Conservation (phyloP, 1,140 invertebrate species). For the Leptinotarsa undecemlineata region DNA sequence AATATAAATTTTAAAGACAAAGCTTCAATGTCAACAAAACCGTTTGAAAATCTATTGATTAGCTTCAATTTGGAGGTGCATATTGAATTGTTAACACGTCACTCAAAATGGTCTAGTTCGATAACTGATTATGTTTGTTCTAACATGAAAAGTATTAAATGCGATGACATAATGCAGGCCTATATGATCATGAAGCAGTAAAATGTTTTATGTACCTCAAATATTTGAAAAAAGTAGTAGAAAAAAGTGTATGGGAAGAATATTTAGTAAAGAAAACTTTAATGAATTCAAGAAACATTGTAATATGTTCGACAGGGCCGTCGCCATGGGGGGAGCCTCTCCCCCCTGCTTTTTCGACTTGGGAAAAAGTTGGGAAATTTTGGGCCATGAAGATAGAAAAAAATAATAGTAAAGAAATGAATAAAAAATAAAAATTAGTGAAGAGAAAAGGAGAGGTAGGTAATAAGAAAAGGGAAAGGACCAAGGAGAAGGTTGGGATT, state of each 20-base stretch:
- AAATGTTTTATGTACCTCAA: neutral
- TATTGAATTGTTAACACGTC: no score
- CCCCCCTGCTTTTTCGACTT: no score
- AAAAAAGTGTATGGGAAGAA: neutral
- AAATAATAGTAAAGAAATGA: no score
- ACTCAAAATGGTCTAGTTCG: no score
- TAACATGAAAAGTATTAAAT: slow-evolving; percentile 11
- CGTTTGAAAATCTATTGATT: neutral
- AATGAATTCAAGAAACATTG: neutral
- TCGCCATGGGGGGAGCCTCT: no score
- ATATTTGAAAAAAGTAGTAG: neutral
- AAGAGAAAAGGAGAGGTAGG: no score
- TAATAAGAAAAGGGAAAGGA: no score
- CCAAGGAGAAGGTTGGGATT: no score
- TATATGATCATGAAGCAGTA: neutral
- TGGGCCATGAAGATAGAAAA: no score
- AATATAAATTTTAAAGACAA: neutral
- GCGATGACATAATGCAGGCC: neutral
- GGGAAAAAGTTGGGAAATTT: no score
- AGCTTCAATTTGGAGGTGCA: neutral
- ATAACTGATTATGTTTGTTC: neutral
- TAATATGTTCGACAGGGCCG: neutral
- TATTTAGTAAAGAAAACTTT: slow-evolving; percentile 12
- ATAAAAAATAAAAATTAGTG: no score
- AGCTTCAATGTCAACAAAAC: neutral